phyloP scores from a whole-genome alignment of 2,888 invertebrate species.

The Ichneumoninae sp. region DNA sequence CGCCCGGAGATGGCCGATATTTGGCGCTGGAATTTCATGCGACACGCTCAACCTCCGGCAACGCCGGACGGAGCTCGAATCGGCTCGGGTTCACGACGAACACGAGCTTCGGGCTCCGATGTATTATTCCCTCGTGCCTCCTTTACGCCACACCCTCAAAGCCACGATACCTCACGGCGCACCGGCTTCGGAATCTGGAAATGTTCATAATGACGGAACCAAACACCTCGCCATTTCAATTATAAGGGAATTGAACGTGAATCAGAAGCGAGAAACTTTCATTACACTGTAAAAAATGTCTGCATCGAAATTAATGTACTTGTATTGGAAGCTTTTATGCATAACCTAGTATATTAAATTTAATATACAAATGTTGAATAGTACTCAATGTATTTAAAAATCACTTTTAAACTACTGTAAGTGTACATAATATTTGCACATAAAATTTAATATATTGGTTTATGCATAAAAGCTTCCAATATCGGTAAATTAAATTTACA shows the following conservation, averaged over 20 bases:
- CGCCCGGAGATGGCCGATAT: neutral
- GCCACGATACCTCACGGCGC: neutral
- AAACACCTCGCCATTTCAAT: slow-evolving; percentile 39
- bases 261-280: slow-evolving; percentile 23
- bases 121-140: slow-evolving; percentile 3
- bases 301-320: no score
- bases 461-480: no score
- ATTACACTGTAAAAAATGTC: neutral
- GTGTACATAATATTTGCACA: no score
- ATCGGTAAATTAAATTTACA: no score
- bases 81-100: neutral
- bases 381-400: no score
- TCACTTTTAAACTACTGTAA: no score
- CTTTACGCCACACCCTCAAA: neutral
- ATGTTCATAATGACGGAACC: slow-evolving; percentile 29
- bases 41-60: slow-evolving; percentile 13
- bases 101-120: neutral
- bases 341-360: no score
- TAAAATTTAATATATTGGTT: no score
- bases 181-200: neutral
- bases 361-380: no score
- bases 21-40: slow-evolving; percentile 20
- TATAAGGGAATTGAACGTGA: neutral
- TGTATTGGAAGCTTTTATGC: no score
- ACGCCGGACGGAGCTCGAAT: neutral